Base-by-base conservation (phyloP, 2,797 vertebrate genomes). In the Anguilla obscura region DNA sequence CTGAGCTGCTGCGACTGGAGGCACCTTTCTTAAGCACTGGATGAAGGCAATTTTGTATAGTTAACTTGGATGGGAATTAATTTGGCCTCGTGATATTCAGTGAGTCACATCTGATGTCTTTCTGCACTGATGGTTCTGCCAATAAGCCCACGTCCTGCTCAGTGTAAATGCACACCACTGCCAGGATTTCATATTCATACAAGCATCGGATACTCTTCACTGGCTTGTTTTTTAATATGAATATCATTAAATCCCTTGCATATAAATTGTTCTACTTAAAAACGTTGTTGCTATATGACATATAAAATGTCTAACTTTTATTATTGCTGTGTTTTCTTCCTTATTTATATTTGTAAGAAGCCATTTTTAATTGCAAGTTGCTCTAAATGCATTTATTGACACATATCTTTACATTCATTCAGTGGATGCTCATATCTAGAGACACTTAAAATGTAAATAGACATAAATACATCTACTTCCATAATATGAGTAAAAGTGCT, bases 61-160 rank as follows among this genome's bases (percentile, higher is more conserved):
- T 82, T 48, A 48, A 48, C 45, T 82, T 50, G 40, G 79, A 48
- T n/a, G 1, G 40, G 40, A 18, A 82, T 82, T 48, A 33, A 50
- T 82, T 24, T 45, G 0, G 40, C 40, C 3, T 21, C 45, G 33
- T 79, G 74, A 79, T 40, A 79, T 79, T 79, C 74, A 79, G 33
- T 79, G 33, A 79, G 12, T 40, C 74, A 79, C 36, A 82, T n/a
- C 40, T 50, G 79, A 50, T 82, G 45, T 33, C 12, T 82, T 50
- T 48, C 79, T 82, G 24, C 79, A 18, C 45, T 82, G 79, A 82
- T 50, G 18, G 18, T 82, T 82, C 74, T 82, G 50, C 40, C 79
- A 2, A 24, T 16, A 33, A 48, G 79, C 79, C 79, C 79, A 48
- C 79, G 9, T 16, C 33, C 36, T 21, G 33, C 36, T 48, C 45